Conservation (phyloP, 2,797 vertebrate species). For the Enteromius paludinosus region DNA sequence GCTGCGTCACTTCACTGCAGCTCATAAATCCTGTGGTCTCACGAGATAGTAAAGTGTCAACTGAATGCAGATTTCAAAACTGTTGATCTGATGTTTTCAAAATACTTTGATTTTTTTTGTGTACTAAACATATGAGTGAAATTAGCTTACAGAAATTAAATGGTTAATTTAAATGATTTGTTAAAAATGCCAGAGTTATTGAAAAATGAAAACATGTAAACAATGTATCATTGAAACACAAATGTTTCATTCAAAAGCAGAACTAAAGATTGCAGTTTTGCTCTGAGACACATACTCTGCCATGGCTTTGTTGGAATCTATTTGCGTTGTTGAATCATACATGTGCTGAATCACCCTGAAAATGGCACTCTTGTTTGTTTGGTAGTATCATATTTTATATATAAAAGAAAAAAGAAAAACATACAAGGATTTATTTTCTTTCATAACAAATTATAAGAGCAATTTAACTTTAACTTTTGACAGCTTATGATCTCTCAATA, state of each 20-base stretch:
- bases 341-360: no score
- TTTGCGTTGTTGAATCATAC: neutral
- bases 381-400: no score
- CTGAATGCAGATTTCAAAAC: neutral
- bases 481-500: neutral
- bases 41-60: neutral
- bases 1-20: neutral
- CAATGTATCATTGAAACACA: neutral
- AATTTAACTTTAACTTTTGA: no score
- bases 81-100: neutral
- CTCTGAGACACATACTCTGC: neutral
- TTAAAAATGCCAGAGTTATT: neutral
- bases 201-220: neutral
- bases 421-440: no score
- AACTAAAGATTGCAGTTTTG: neutral
- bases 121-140: no score
- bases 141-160: no score
- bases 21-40: neutral
- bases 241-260: neutral
- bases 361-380: no score
- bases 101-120: no score
- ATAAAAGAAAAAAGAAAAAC: no score
- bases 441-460: neutral
- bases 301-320: neutral
- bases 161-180: neutral